phyloP scores from a whole-genome alignment of 2,888 invertebrate genomes.

The Spodoptera exigua region DNA sequence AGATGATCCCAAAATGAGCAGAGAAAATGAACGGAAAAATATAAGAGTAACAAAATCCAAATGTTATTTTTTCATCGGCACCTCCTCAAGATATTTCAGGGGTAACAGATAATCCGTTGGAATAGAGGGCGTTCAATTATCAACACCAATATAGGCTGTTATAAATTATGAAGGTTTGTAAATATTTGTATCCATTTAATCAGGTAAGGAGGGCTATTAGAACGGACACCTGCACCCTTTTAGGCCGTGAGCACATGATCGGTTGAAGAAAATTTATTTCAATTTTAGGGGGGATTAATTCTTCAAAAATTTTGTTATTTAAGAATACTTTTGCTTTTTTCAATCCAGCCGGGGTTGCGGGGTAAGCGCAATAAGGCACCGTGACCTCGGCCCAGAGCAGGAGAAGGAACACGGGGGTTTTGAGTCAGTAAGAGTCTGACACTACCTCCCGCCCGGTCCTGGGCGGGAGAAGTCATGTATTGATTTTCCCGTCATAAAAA shows the following conservation, averaged over 20 bases:
- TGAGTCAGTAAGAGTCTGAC: no score
- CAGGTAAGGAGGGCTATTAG: constrained; percentile 48
- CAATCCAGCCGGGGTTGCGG: no score
- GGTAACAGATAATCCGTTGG: constrained; percentile 46
- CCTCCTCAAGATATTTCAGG: constrained; percentile 38
- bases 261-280: neutral
- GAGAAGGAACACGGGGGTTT: no score
- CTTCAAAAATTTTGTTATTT: no score
- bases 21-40: constrained; percentile 24
- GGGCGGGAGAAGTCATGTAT: no score
- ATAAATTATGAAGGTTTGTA: constrained; percentile 53
- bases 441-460: no score
- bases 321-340: no score
- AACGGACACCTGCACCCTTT: constrained; percentile 45
- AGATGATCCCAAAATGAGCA: constrained; percentile 6
- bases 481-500: no score
- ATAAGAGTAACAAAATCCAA: constrained; percentile 30
- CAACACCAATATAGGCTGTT: constrained; percentile 42
- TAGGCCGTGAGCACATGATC: constrained; percentile 4
- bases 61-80: constrained; percentile 45
- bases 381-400: no score
- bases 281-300: no score
- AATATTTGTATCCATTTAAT: constrained; percentile 58
- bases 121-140: constrained; percentile 54
- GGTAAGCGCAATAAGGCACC: no score